phyloP scores from a whole-genome alignment of 2,888 invertebrate species.

The Clitarchus hookeri region DNA sequence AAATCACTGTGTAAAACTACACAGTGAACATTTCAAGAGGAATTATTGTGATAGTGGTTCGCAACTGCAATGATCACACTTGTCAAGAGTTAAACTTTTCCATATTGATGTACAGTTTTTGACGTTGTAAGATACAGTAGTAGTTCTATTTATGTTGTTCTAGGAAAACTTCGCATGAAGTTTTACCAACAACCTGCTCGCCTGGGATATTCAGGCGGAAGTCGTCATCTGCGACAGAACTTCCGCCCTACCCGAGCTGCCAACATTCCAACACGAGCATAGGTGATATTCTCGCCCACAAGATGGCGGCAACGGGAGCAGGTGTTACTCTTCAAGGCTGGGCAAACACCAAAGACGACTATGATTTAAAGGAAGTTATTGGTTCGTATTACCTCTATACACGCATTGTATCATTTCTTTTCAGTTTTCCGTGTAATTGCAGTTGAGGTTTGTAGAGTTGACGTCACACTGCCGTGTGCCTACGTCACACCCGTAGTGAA shows the following conservation, averaged over 20 bases:
- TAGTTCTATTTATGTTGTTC: slow-evolving; percentile 49
- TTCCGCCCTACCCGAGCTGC: slow-evolving; percentile 34
- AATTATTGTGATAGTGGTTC: no score
- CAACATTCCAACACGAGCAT: slow-evolving; percentile 50
- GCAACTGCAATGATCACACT: no score
- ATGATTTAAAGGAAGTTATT: slow-evolving; percentile 91
- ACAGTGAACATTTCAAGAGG: no score
- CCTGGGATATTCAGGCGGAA: slow-evolving; percentile 65
- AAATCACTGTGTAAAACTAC: no score
- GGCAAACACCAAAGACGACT: slow-evolving; percentile 91
- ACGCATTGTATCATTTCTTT: not conserved
- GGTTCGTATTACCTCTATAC: slow-evolving; percentile 65
- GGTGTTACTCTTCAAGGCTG: slow-evolving; percentile 59
- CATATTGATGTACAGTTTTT: no score
- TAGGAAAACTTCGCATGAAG: slow-evolving; percentile 66
- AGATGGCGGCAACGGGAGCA: slow-evolving; percentile 59
- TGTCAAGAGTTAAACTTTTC: no score
- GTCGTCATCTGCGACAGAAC: slow-evolving; percentile 50
- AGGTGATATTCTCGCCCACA: slow-evolving; percentile 63
- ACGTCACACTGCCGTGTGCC: not conserved
- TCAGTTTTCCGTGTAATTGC: slow-evolving; percentile 22
- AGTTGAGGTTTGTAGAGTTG: slow-evolving; percentile 15
- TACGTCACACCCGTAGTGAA: not conserved
- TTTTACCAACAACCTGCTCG: slow-evolving; percentile 63
- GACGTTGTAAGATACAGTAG: no score